These are phyloP conservation scores for Atherinomorus stipes DNA, from an alignment of 2,113 vertebrate genomes.

Conservation along the genomic window DNA sequence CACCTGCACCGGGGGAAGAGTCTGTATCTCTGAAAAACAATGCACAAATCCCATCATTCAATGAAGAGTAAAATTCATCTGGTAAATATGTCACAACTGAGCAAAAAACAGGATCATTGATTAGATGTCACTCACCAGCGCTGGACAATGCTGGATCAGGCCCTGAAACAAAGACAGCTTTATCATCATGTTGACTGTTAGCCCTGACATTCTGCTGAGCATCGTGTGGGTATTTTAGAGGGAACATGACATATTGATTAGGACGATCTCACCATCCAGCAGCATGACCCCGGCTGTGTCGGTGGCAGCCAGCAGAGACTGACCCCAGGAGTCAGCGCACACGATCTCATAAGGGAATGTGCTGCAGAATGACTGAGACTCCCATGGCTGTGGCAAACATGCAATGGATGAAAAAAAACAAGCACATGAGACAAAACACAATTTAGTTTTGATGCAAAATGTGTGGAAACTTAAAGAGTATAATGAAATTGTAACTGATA, in stretches of 20 bases:
- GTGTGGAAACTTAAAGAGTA: background rate
- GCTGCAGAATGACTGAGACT: constrained; percentile 95
- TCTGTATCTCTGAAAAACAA: constrained; percentile 84
- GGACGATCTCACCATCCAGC: constrained; percentile 81
- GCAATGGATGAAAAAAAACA: background rate
- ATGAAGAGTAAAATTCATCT: background rate
- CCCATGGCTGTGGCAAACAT: constrained; percentile 90
- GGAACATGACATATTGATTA: constrained; percentile 40
- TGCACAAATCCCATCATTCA: constrained; percentile 17
- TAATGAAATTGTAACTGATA: background rate
- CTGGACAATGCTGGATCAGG: constrained; percentile 64
- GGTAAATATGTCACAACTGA: background rate
- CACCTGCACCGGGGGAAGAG: constrained; percentile 85
- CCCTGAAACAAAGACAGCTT: constrained; percentile 63
- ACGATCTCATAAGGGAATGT: constrained; percentile 93
- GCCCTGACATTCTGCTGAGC: constrained; percentile 36
- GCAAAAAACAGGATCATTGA: background rate
- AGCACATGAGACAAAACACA: background rate
- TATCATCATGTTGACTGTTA: constrained; percentile 22
- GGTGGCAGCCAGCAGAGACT: constrained; percentile 93
- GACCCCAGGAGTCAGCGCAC: constrained; percentile 97
- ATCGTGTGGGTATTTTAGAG: constrained; percentile 53
- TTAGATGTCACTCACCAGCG: constrained; percentile 63
- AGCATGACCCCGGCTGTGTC: constrained; percentile 93
- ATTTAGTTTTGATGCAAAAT: background rate